phyloP scores from a whole-genome alignment of 2,797 vertebrate genomes.

The Balearica regulorum region DNA sequence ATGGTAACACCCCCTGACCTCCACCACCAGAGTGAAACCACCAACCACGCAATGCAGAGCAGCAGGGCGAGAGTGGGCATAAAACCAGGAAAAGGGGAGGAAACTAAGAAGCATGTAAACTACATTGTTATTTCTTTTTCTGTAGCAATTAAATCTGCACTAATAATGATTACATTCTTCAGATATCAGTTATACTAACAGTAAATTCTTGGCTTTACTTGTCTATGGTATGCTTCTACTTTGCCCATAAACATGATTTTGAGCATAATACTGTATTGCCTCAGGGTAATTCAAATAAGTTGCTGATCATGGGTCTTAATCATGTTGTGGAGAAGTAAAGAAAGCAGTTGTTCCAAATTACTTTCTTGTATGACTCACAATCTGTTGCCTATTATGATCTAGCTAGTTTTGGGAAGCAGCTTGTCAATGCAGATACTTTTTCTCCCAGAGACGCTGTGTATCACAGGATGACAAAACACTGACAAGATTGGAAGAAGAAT shows the following conservation, averaged over 20 bases:
- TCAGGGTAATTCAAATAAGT: conserved; percentile 16
- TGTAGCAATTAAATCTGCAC: neutral
- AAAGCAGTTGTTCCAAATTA: neutral
- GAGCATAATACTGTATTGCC: neutral
- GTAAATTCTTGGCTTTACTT: neutral
- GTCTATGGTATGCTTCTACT: neutral
- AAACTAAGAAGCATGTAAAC: neutral
- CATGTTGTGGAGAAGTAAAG: neutral
- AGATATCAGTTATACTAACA: neutral
- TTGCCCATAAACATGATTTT: neutral
- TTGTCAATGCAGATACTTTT: neutral
- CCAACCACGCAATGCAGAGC: no score
- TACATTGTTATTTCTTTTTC: neutral
- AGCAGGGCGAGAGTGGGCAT: neutral
- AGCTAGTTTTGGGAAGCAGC: neutral
- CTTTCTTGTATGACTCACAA: neutral
- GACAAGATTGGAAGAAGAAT: neutral
- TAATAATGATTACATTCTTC: neutral
- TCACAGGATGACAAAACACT: neutral
- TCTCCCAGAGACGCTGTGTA: neutral
- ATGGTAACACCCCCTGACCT: neutral
- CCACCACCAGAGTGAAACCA: neutral
- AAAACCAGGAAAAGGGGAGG: neutral
- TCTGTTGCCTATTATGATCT: neutral
- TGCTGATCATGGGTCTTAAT: neutral